Base-by-base conservation (phyloP, 1,140 invertebrate genomes). In the Andricus grossulariae region DNA sequence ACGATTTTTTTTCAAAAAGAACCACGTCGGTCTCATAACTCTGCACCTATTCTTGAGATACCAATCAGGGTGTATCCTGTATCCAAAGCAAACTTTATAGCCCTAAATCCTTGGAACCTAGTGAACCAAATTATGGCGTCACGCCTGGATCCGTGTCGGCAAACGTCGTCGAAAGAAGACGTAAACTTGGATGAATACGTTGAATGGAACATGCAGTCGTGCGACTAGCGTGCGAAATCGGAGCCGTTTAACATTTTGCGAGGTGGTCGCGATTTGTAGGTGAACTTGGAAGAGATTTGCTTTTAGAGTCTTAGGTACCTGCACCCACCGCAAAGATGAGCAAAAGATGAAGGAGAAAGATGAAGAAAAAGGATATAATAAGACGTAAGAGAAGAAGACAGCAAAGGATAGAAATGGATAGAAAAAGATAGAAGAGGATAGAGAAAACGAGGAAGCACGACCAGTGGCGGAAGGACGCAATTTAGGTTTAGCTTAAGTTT, bases 401-500 rank as follows among this genome's bases (percentile, higher is more conserved):
- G 52, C 12, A 32, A 60, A 25, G 19, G 32, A 74, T 18, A 77
- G 10, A 55, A 7, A 66, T 49, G 19, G 60, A 66, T 15, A 60
- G 52, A 21, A 25, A 66, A 49, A 72, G 19, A 32, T 39, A 51
- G 10, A 66, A 25, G 50, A 39, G 10, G 51, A 66, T 13, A 72
- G 19, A 71, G 60, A 15, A 71, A 51, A 49, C 73, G 57, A 52
- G 73, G 51, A 57, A 70, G 16, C 73, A 52, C 25, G n/a, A 72
- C 25, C 15, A 72, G 72, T 73, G 77, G 77, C 73, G 75, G 71
- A 54, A 50, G 39, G 71, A 75, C 73, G 70, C 73, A 66, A 66
- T 66, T 66, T 39, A 66, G 39, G 60, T 66, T 66, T 66, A 66
- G 12, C 6, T 70, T 54, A 21, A 45, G 16, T 72, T 70, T 54